Percentiles rank a stretch among this genome's conserved stretches.
Evolutionary conservation across 2,113 vertebrate genomes (phyloP).

Genomic region (Tauraco erythrolophus): DNA sequence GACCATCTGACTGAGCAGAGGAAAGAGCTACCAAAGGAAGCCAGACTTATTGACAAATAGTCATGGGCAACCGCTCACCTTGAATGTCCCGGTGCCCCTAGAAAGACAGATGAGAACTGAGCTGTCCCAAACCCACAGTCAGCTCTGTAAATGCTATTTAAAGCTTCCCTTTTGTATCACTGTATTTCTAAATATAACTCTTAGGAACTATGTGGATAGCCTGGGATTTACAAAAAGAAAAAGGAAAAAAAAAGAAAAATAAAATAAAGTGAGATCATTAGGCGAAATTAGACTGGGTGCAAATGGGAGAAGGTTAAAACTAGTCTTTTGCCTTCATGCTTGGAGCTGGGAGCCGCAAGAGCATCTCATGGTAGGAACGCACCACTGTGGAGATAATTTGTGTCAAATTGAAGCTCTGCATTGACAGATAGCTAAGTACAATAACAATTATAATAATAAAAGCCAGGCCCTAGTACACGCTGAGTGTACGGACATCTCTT

Average conservation of each 20-base stretch:
- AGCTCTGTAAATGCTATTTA: neutral
- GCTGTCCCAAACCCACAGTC: neutral
- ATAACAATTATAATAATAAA: conserved; percentile 65
- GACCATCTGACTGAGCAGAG: neutral
- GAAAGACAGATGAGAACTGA: neutral
- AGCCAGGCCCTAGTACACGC: conserved; percentile 8
- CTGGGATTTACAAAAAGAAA: neutral
- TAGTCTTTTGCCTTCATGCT: neutral
- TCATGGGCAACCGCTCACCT: neutral
- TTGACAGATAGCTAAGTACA: conserved; percentile 51
- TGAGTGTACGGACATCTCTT: neutral
- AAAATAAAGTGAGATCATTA: neutral
- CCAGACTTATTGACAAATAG: neutral
- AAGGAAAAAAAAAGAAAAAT: neutral
- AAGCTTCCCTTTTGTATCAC: neutral
- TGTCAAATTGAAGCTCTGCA: conserved; percentile 38
- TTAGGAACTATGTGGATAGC: neutral
- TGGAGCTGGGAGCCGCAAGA: neutral
- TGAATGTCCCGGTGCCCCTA: neutral
- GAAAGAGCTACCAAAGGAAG: neutral
- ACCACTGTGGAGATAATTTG: conserved; percentile 16
- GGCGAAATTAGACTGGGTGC: neutral
- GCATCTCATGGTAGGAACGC: neutral
- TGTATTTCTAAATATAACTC: neutral
- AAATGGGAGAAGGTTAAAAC: conserved; percentile 37